Evolutionary conservation across 2,888 invertebrate genomes (phyloP), one percentile per base, ranked within the genome.

Genomic region (Orthosia gothica): DNA sequence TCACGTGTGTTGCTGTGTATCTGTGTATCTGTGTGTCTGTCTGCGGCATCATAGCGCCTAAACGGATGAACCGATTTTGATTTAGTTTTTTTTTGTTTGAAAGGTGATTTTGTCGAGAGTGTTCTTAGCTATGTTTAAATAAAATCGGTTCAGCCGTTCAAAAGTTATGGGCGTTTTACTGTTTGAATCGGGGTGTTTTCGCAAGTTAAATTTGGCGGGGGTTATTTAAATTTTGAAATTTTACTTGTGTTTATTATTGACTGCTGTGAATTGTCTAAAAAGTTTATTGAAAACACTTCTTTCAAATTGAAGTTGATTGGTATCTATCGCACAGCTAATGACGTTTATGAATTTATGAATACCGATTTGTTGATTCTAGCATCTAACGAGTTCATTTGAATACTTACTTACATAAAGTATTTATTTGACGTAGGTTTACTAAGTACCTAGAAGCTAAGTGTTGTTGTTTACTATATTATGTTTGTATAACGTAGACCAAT

Each of bases 301-400:
- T 65, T 45, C 45, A 3, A 49, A 50, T 76, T 74, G 26, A 55
- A 15, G 18, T 9, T 54, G 52, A 68, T 68, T 77, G 15, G 2
- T 1, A 20, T 40, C n/a, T 49, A 40, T 67, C 16, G 23, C 13
- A 18, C 49, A 50, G 9, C 45, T 15, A 20, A 61, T 49, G 20
- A 67, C 12, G 54, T 7, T 4, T 61, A 11, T 20, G 40, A 9
- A 18, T 55, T 20, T n/a, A 52, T 54, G 23, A 4, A 13, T 54
- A 61, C 12, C 3, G 13, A 55, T 62, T 62, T 75, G 50, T 76
- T 57, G 15, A 50, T 2, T 20, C 45, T 13, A 45, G 20, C 40
- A 40, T 40, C 40, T 20, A 67, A 62, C 23, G 40, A 61, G 18
- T 68, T 68, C 26, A 68, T 68, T 76, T 54, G 23, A 59, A 49